Evolutionary conservation across 1,140 invertebrate genomes (phyloP), one percentile per base, ranked within the genome.

Genomic region (Cydia fagiglandana): DNA sequence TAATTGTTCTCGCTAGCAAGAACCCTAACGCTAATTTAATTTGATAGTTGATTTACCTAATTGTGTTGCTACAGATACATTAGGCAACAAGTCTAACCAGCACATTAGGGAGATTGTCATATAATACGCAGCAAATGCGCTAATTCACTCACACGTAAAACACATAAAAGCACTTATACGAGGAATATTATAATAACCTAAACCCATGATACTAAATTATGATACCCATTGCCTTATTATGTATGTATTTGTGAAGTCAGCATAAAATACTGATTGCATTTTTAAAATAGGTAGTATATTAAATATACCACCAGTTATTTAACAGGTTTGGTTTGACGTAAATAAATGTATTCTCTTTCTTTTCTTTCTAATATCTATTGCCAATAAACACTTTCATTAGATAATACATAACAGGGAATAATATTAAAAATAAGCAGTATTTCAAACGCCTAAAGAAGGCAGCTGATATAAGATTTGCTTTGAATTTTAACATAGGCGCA

Each of bases 21-120:
- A 56, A 76, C 9, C 56, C 10, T 75, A 79, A 76, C 77, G 64
- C 73, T 53, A 53, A 75, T 79, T 76, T 38, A 56, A 80, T 75
- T 80, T 53, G 50, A 53, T 66, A 75, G 12, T 64, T 73, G 75
- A 78, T 78, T 61, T 75, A 73, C 50, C 47, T 70, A 78, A 75
- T 79, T 73, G 70, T 47, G 47, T 73, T 75, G 70, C 15, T 15
- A n/a, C 50, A n/a, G 15, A 53, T 53, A 53, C 50, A 53, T 53
- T 53, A n/a, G 50, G 15, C 50, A 53, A 10, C 15, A 53, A 53
- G 13, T 53, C 50, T 53, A 45, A 12, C 12, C 1, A n/a, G 15
- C 50, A n/a, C 15, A 53, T 53, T 53, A 53, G 50, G 50, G 50
- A 53, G 15, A 53, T 53, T 53, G 50, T n/a, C 15, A n/a, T 45